Evolutionary conservation across 2,797 vertebrate species (phyloP).

Genomic region (Rhynchotus rufescens): DNA sequence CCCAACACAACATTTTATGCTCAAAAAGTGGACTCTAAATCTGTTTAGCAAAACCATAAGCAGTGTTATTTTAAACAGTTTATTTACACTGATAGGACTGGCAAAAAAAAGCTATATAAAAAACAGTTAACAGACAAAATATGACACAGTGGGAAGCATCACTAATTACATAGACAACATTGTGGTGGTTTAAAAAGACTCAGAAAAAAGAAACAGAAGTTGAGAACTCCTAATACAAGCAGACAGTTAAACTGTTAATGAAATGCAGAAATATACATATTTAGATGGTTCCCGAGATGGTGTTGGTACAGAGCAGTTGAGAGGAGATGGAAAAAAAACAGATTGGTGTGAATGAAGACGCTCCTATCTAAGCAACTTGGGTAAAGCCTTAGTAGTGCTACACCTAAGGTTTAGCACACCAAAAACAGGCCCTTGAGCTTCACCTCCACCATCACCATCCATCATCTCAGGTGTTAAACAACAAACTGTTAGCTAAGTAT

Average conservation of each 20-base stretch:
- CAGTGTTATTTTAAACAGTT: slow-evolving; percentile 66
- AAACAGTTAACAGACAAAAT: slow-evolving; percentile 47
- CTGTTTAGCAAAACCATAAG: slow-evolving; percentile 28
- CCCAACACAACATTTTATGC: not conserved
- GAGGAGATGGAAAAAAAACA: not conserved
- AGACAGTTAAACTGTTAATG: slow-evolving; percentile 5
- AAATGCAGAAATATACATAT: slow-evolving; percentile 66
- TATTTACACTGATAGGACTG: slow-evolving; percentile 79
- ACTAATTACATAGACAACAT: slow-evolving; percentile 56
- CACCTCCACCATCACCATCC: not conserved
- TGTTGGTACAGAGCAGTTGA: not conserved
- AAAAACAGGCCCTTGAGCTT: slow-evolving; percentile 22
- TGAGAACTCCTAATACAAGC: not conserved
- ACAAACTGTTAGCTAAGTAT: slow-evolving; percentile 6
- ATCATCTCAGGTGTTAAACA: slow-evolving; percentile 9
- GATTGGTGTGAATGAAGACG: slow-evolving; percentile 8
- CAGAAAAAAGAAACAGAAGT: not conserved
- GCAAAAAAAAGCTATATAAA: slow-evolving; percentile 62
- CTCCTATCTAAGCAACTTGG: slow-evolving; percentile 15
- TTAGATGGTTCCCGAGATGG: slow-evolving; percentile 44
- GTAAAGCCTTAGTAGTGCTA: slow-evolving; percentile 3
- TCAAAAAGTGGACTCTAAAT: not conserved
- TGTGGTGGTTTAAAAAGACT: slow-evolving; percentile 37
- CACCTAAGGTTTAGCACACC: not conserved
- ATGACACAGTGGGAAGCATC: slow-evolving; percentile 53